Conservation (phyloP, 2,797 vertebrate genomes). For the Melanotaenia nigrans region DNA sequence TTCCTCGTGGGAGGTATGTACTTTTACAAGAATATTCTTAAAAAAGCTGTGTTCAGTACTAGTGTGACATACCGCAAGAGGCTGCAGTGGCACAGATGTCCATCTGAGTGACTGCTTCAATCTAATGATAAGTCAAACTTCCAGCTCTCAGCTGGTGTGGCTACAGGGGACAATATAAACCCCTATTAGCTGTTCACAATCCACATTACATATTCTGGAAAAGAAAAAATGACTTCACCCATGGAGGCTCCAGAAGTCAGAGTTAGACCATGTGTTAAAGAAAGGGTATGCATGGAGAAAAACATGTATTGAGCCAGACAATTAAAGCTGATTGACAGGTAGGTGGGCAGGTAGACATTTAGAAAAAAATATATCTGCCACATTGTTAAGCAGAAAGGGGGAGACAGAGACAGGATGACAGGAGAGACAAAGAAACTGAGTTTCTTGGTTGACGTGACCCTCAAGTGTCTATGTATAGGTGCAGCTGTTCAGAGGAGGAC, state of each 20-base stretch:
- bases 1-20: slow-evolving; percentile 92
- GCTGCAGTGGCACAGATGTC: slow-evolving; percentile 29
- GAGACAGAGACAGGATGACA: slow-evolving; percentile 38
- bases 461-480: slow-evolving; percentile 49
- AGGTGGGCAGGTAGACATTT: slow-evolving; percentile 23
- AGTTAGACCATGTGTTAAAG: slow-evolving; percentile 19
- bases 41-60: slow-evolving; percentile 13
- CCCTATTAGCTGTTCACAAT: slow-evolving; percentile 46
- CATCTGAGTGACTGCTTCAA: slow-evolving; percentile 49
- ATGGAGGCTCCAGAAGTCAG: slow-evolving; percentile 13
- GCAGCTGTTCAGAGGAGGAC: slow-evolving; percentile 58
- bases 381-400: slow-evolving; percentile 30
- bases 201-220: slow-evolving; percentile 35
- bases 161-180: slow-evolving; percentile 46
- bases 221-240: slow-evolving; percentile 19
- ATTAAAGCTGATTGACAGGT: slow-evolving; percentile 62
- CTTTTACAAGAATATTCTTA: slow-evolving; percentile 14
- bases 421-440: slow-evolving; percentile 30
- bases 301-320: slow-evolving; percentile 48
- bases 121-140: slow-evolving; percentile 50
- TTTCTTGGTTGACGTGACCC: slow-evolving; percentile 38
- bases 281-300: slow-evolving; percentile 26
- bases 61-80: slow-evolving; percentile 47
- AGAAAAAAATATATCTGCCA: slow-evolving; percentile 21
- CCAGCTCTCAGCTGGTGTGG: slow-evolving; percentile 47